phyloP scores from a whole-genome alignment of 2,888 invertebrate species.

The Melieria picta region DNA sequence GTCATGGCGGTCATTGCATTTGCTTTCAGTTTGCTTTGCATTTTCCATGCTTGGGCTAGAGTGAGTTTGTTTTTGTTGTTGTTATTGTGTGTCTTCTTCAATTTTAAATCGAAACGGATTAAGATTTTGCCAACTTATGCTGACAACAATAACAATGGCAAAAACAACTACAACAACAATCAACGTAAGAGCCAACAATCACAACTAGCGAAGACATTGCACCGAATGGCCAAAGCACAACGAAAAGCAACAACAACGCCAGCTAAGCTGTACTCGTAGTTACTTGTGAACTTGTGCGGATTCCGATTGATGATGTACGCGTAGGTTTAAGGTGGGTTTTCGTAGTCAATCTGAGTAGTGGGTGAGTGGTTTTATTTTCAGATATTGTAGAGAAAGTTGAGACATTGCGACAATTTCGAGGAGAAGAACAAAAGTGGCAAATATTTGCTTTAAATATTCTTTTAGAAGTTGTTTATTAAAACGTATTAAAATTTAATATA shows the following conservation, averaged over 20 bases:
- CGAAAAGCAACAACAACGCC: not conserved
- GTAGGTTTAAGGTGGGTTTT: too few species aligned
- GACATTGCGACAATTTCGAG: too few species aligned
- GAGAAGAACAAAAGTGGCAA: too few species aligned
- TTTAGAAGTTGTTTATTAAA: too few species aligned
- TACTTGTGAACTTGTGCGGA: conserved; percentile 26
- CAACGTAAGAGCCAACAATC: too few species aligned
- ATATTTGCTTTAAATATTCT: too few species aligned
- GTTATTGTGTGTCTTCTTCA: not conserved
- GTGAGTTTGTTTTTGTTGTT: not conserved
- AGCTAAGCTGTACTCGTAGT: conserved; percentile 7
- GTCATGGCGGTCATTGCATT: conserved; percentile 50
- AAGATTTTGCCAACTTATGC: conserved; percentile 22
- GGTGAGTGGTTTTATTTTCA: too few species aligned
- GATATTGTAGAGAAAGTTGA: too few species aligned
- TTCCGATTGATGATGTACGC: conserved; percentile 25
- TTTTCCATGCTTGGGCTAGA: not conserved
- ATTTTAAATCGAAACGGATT: conserved; percentile 27
- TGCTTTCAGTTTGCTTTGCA: not conserved
- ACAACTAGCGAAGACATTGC: too few species aligned
- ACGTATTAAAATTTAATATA: too few species aligned
- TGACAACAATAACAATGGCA: conserved; percentile 5
- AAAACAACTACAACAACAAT: too few species aligned
- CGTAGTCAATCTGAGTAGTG: too few species aligned
- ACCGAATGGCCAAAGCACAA: not conserved